These are phyloP conservation scores for Embiotoca jacksoni DNA, from an alignment of 2,113 vertebrate genomes.

Conservation along the genomic window DNA sequence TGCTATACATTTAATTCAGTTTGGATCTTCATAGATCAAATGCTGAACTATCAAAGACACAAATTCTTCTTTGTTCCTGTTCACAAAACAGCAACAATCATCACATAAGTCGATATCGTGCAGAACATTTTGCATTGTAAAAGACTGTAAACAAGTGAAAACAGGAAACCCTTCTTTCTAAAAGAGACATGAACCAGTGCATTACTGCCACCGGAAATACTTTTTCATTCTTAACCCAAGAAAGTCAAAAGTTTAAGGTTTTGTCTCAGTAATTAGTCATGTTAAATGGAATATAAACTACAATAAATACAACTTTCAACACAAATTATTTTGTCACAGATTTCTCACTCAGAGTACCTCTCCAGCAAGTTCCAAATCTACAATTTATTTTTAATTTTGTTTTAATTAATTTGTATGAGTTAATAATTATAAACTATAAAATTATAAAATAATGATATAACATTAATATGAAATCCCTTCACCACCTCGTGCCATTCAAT, in stretches of 20 bases:
- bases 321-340: background rate
- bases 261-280: no score
- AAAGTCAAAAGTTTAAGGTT: background rate
- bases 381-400: background rate
- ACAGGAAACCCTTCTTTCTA: no score
- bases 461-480: background rate
- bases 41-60: no score
- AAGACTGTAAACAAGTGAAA: background rate
- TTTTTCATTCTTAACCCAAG: background rate
- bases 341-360: background rate
- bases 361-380: background rate
- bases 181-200: background rate
- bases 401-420: no score
- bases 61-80: background rate
- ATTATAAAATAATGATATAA: background rate
- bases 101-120: accelerated
- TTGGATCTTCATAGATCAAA: no score
- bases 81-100: background rate
- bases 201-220: background rate
- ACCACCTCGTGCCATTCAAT: background rate
- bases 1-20: no score
- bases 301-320: background rate
- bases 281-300: background rate
- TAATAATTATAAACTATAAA: background rate
- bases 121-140: no score